Conservation (phyloP, 2,113 vertebrate species). For the Oxyura jamaicensis region DNA sequence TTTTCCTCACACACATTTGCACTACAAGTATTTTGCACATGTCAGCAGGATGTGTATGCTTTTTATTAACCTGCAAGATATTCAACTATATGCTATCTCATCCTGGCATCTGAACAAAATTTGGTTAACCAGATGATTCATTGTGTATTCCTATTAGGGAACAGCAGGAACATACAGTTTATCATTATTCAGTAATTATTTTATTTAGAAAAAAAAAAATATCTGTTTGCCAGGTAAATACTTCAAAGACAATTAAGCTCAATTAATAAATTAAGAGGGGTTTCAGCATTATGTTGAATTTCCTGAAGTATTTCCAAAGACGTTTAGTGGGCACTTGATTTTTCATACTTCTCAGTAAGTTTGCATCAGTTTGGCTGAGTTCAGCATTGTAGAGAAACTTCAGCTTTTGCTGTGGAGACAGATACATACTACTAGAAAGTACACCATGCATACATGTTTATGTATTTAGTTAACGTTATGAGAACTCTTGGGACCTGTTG, state of each 20-base stretch:
- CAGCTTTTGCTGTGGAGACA: not conserved
- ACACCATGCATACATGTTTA: fast-evolving
- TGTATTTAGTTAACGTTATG: not conserved
- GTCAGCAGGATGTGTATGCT: not conserved
- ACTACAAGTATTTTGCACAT: not conserved
- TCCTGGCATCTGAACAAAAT: not conserved
- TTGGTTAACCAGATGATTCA: not conserved
- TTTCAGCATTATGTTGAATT: not conserved
- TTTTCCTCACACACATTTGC: not conserved
- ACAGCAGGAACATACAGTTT: not conserved
- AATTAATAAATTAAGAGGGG: not conserved
- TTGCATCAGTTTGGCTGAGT: not conserved
- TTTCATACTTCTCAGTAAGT: not conserved
- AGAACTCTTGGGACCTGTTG: not conserved
- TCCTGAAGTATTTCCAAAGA: not conserved
- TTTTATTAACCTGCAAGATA: constrained; percentile 33
- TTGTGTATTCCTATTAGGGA: not conserved
- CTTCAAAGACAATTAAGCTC: not conserved
- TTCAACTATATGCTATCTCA: not conserved
- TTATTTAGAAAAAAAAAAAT: not conserved
- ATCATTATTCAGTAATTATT: not conserved
- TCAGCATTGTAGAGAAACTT: not conserved
- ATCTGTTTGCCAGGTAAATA: not conserved
- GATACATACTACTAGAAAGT: not conserved
- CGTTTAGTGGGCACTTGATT: not conserved